A percentile compares a stretch with the other conserved stretches of the same genome.
Evolutionary conservation across 2,797 vertebrate genomes (phyloP).

Genomic region (Xenopus petersii): DNA sequence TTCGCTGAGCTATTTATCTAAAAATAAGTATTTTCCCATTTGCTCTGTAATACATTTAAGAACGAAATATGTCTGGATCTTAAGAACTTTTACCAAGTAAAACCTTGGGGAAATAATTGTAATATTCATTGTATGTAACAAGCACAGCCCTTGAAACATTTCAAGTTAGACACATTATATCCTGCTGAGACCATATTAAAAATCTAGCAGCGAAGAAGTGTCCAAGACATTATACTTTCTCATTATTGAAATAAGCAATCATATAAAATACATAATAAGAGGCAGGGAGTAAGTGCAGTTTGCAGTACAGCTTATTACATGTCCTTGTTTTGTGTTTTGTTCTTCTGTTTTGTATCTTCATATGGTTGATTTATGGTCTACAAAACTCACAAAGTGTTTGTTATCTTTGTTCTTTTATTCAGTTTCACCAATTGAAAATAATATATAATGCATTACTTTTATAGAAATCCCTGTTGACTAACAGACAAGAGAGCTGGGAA

Average conservation of each 20-base stretch:
- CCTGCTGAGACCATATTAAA: slow-evolving; percentile 42
- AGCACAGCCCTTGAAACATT: slow-evolving; percentile 36
- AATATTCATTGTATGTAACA: slow-evolving; percentile 38
- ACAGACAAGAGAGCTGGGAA: slow-evolving; percentile 35
- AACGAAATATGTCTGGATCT: slow-evolving; percentile 5
- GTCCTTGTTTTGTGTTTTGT: slow-evolving; percentile 6
- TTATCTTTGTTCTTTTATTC: slow-evolving; percentile 48
- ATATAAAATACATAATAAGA: slow-evolving; percentile 37
- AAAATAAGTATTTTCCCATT: slow-evolving; percentile 7
- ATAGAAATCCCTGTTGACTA: slow-evolving; percentile 36
- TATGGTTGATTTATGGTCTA: slow-evolving; percentile 27
- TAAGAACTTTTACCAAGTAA: slow-evolving; percentile 21
- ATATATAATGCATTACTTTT: slow-evolving; percentile 44
- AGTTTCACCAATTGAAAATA: slow-evolving; percentile 46
- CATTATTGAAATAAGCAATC: slow-evolving; percentile 45
- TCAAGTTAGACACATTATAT: slow-evolving; percentile 39
- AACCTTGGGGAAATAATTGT: slow-evolving; percentile 39
- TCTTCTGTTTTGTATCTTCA: slow-evolving; percentile 12
- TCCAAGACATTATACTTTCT: slow-evolving; percentile 39
- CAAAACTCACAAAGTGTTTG: slow-evolving; percentile 35
- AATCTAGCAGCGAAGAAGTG: slow-evolving; percentile 36
- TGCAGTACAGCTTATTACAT: slow-evolving; percentile 12
- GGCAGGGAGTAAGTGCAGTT: slow-evolving; percentile 6
- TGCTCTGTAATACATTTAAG: slow-evolving; percentile 27
- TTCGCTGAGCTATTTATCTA: slow-evolving; percentile 6